Conservation (phyloP, 2,797 vertebrate species). For the Trematomus bernacchii region DNA sequence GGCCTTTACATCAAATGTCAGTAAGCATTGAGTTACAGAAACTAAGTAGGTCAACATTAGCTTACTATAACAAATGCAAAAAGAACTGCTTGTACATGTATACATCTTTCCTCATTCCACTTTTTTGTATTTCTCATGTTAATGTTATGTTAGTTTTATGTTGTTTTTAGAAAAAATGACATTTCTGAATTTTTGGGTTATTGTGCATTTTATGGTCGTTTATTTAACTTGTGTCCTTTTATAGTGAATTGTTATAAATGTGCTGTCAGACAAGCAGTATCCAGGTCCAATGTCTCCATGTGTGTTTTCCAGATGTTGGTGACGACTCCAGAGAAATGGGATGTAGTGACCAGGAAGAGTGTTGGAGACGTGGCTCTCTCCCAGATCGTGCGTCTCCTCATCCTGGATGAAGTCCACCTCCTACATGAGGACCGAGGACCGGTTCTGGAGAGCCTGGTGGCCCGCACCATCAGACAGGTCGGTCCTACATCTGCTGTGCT, state of each 20-base stretch:
- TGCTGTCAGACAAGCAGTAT: background rate
- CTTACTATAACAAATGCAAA: background rate
- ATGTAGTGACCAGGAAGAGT: constrained; percentile 98
- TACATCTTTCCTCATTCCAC: too few relatives aligned
- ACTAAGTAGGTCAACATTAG: background rate
- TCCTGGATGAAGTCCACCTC: constrained; percentile 97
- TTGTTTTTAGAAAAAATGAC: too few relatives aligned
- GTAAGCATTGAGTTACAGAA: background rate
- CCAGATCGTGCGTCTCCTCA: constrained; percentile 95
- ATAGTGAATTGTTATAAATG: background rate
- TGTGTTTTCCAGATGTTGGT: constrained; percentile 92
- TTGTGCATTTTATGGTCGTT: background rate
- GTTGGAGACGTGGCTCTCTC: constrained; percentile 96
- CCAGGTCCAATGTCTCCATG: background rate
- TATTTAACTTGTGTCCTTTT: background rate
- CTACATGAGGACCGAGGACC: constrained; percentile 98
- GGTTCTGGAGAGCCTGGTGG: constrained; percentile 97
- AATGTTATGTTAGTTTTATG: too few relatives aligned
- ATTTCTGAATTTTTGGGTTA: background rate
- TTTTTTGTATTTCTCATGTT: too few relatives aligned
- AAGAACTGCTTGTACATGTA: background rate
- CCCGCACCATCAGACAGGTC: constrained; percentile 95
- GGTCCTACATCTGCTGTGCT: background rate
- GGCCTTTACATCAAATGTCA: too few relatives aligned
- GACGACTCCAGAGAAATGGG: constrained; percentile 99